Base-by-base conservation (phyloP, 1,140 invertebrate species). In the Hypothenemus hampei region DNA sequence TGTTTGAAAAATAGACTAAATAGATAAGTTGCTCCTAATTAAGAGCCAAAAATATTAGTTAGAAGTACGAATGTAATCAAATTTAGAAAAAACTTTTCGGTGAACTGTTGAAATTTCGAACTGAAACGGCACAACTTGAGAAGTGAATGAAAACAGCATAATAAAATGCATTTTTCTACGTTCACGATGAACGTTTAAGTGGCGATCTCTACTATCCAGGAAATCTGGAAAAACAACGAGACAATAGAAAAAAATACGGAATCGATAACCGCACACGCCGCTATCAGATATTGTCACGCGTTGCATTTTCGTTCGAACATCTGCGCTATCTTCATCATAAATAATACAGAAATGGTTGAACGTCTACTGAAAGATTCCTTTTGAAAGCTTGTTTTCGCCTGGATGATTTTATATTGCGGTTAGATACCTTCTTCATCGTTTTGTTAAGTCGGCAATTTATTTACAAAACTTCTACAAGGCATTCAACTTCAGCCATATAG, bases 311-410 rank as follows among this genome's bases (percentile, higher is more conserved):
- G 19, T 13, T 36, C 22, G 57, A 47, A 54, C 60, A 62, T 54
- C 60, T 62, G 60, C 57, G 26, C 41, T 56, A 56, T 57, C 52
- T 52, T 43, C 52, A 59, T 59, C 48, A 62, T 62, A 62, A 62
- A 62, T 62, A 62, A 62, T 62, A 56, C 45, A 23, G 50, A 52
- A 59, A 59, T 39, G 40, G 50, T 59, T 59, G 57, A 55, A 54
- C 31, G 53, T 54, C 36, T 24, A 43, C 50, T 58, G 57, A 53
- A 53, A 62, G 57, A 51, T 57, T 35, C 37, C 60, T 37, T 62
- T 62, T 62, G 53, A 62, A 52, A 19, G 33, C 36, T 48, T 50
- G 41, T 58, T 59, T 59, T 52, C 58, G 60, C 52, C 55, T 52
- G 47, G 57, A 53, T 62, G 60, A 57, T 57, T 59, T 45, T 43